phyloP scores from a whole-genome alignment of 2,888 invertebrate genomes.

The Eilema griseolum region DNA sequence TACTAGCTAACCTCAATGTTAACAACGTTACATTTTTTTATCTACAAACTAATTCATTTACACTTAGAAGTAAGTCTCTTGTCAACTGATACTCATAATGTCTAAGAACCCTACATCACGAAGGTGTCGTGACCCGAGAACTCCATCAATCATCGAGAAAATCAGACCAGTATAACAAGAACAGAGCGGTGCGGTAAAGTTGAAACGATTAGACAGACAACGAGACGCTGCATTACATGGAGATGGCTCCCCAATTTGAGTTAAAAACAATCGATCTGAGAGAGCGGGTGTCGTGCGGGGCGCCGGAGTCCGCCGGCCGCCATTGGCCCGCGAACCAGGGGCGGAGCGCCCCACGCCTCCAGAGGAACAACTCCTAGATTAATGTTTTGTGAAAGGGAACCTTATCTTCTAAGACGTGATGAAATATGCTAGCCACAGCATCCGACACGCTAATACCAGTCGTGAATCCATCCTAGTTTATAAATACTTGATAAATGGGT shows the following conservation, averaged over 20 bases:
- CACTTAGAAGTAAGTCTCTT: background rate
- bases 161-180: constrained; percentile 16
- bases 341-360: constrained; percentile 64
- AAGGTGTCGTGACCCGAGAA: background rate
- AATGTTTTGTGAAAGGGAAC: constrained; percentile 54
- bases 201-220: constrained; percentile 32
- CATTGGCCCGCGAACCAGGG: constrained; percentile 58
- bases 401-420: constrained; percentile 54
- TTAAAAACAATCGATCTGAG: constrained; percentile 55
- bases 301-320: constrained; percentile 34
- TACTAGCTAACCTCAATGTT: background rate
- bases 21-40: background rate
- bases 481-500: constrained; percentile 17
- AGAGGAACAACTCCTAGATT: constrained; percentile 58
- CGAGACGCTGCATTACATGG: constrained; percentile 34
- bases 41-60: background rate
- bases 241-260: constrained; percentile 47
- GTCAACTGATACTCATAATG: background rate
- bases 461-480: constrained; percentile 47
- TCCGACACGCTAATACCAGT: constrained; percentile 45
- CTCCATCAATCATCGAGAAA: constrained; percentile 25
- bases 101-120: background rate
- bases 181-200: constrained; percentile 17
- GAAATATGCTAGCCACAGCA: constrained; percentile 52
- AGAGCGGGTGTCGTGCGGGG: constrained; percentile 46